Base-by-base conservation (phyloP, 2,113 vertebrate species). In the Morone chrysops region DNA sequence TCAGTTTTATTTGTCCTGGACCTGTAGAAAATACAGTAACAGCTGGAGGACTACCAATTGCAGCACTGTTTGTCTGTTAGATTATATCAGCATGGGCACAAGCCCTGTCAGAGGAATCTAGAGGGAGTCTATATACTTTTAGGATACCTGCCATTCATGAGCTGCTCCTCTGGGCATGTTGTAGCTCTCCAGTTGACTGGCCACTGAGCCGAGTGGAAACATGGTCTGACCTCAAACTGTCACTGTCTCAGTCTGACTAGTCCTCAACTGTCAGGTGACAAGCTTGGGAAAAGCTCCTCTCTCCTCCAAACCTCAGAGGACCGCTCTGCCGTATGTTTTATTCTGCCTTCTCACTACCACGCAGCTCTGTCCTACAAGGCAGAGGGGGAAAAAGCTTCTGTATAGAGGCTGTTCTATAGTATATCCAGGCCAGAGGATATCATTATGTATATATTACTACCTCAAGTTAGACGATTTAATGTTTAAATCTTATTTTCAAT, bases 161-260 rank as follows among this genome's bases (percentile, higher is more conserved):
- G 51, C 10, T 10, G 5, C 4, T 40, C 53, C 68, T 72, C 22
- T 63, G 70, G 74, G 67, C 54, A 48, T 53, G 47, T 50, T 81
- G n/a, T 17, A 65, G 48, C 16, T 83, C 75, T 79, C 50, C 17
- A 20, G 79, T 57, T 0, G 50, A 61, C 48, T 50, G 73, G 59
- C 59, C 78, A 59, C 70, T 45, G 78, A 87, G 85, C 78, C 48
- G 4, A 82, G 70, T 51, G 53, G 70, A 85, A 72, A 82, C 41
- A 57, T 11, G 16, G 22, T 51, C 62, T 90, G 88, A 87, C 92
- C 93, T 89, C 85, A 94, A 92, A 93, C 92, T 82, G 90, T 93
- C 92, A 87, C 61, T 12, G n/a, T 81, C 79, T 80, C 75, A 59
- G 62, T 74, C 70, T 82, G 72, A 60, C 68, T 3, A 59, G 75